A percentile compares a stretch with the other conserved stretches of the same genome.
Evolutionary conservation across 1,140 invertebrate species (phyloP).

Genomic region (Heliothis virescens): DNA sequence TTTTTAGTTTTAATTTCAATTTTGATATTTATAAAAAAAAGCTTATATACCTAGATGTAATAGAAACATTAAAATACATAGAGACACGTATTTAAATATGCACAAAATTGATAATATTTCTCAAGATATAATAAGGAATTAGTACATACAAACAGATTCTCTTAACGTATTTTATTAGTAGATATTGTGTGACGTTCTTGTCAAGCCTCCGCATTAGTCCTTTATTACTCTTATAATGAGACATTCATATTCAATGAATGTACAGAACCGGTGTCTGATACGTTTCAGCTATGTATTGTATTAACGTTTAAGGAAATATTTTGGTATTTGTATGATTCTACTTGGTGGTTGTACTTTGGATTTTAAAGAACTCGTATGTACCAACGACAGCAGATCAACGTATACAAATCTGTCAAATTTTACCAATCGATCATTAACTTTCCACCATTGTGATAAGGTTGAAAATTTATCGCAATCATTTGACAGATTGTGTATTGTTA

Average conservation of each 20-base stretch:
- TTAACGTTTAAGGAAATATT: conserved; percentile 22
- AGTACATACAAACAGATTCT: neutral
- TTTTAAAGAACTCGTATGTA: neutral
- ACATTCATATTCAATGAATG: conserved; percentile 40
- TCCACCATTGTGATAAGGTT: too few species aligned
- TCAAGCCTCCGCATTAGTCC: conserved; percentile 20
- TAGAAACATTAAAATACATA: too few species aligned
- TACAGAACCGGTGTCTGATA: conserved; percentile 30
- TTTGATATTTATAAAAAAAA: too few species aligned
- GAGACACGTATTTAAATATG: too few species aligned
- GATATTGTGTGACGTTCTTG: conserved; percentile 20
- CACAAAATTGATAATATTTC: too few species aligned
- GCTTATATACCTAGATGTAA: too few species aligned
- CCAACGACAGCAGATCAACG: too few species aligned
- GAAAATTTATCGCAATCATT: too few species aligned
- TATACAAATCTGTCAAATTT: too few species aligned
- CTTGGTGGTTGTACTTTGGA: neutral
- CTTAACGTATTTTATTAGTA: neutral
- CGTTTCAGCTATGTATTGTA: neutral
- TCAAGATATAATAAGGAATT: neutral
- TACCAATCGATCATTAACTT: too few species aligned
- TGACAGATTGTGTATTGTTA: too few species aligned
- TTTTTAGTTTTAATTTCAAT: too few species aligned
- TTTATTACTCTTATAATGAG: conserved; percentile 40
- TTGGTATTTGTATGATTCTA: neutral